Conservation (phyloP, 2,888 invertebrate genomes). For the Rhodophaea formosa region DNA sequence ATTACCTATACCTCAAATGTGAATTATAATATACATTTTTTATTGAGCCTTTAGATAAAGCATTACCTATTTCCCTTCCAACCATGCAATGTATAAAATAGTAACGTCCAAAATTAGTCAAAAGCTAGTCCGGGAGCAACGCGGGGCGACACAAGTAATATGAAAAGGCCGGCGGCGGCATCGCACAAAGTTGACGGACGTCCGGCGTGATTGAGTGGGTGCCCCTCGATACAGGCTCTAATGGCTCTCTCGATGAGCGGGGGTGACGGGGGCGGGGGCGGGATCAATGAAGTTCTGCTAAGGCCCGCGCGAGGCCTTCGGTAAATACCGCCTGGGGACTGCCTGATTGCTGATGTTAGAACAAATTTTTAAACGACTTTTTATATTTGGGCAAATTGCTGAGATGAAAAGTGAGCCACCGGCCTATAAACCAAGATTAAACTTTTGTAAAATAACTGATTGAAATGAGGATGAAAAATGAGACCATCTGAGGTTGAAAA, state of each 20-base stretch:
- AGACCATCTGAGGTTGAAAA: too few relatives aligned
- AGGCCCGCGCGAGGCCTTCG: conserved; percentile 41
- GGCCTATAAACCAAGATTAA: neutral
- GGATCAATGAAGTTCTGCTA: conserved; percentile 48
- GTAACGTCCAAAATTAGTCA: conserved; percentile 48
- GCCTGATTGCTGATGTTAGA: conserved; percentile 49
- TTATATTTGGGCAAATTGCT: conserved; percentile 14
- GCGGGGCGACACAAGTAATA: conserved; percentile 42
- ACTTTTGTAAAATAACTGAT: too few relatives aligned
- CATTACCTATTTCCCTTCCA: neutral
- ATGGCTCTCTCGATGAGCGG: conserved; percentile 49
- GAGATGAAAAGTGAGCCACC: neutral
- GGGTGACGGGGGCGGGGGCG: conserved; percentile 25
- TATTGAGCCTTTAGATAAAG: neutral
- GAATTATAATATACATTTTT: too few relatives aligned
- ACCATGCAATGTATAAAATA: conserved; percentile 25
- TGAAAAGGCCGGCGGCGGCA: conserved; percentile 48
- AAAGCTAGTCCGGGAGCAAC: conserved; percentile 24
- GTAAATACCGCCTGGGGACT: conserved; percentile 60
- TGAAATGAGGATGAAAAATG: too few relatives aligned
- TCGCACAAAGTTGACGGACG: conserved; percentile 67
- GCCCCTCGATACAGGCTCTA: conserved; percentile 64
- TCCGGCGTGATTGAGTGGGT: conserved; percentile 70
- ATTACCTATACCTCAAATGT: too few relatives aligned
- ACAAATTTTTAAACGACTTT: conserved; percentile 38